Percentiles rank a stretch among this genome's conserved stretches.
phyloP scores from a whole-genome alignment of 2,888 invertebrate species.

The Athalia circularis region DNA sequence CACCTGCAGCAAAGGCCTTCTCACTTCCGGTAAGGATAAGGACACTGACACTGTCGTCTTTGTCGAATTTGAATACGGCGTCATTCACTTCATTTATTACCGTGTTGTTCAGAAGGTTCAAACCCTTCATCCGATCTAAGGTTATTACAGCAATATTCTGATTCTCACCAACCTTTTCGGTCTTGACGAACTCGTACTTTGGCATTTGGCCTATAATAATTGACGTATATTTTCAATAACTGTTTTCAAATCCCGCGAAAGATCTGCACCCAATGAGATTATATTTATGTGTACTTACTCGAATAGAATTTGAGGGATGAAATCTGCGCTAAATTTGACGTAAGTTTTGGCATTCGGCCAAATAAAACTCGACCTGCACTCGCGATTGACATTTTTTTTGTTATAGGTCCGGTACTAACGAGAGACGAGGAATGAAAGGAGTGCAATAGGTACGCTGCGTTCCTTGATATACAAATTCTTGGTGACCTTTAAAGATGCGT shows the following conservation, averaged over 20 bases:
- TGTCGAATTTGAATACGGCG: conserved; percentile 83
- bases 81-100: conserved; percentile 89
- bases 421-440: no score
- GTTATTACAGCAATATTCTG: conserved; percentile 95
- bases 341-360: no score
- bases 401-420: no score
- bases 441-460: no score
- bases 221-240: neutral
- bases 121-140: conserved; percentile 94
- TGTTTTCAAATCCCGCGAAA: neutral
- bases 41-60: conserved; percentile 85
- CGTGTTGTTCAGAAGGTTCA: conserved; percentile 95
- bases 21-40: conserved; percentile 94
- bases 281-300: no score
- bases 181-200: conserved; percentile 86
- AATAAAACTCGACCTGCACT: no score
- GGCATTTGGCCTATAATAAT: conserved; percentile 69
- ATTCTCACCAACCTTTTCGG: conserved; percentile 88
- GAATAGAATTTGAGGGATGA: no score
- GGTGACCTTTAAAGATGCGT: no score
- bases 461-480: no score
- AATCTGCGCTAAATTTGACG: no score
- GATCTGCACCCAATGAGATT: no score
- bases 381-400: no score
- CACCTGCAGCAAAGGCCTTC: conserved; percentile 82